Evolutionary conservation across 2,113 vertebrate genomes (phyloP).

Genomic region (Malurus elegans): DNA sequence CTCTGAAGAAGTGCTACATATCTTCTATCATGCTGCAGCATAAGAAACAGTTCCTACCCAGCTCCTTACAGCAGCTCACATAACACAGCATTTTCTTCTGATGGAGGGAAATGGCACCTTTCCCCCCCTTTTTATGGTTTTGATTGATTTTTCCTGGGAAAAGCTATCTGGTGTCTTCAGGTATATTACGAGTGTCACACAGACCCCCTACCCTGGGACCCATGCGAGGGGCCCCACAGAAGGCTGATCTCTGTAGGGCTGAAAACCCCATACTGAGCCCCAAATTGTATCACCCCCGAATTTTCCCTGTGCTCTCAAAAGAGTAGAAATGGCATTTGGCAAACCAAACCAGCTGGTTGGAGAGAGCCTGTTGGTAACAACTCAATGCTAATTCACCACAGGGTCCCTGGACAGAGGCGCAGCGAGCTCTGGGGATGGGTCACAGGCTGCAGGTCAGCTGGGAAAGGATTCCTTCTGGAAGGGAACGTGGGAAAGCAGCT

Average conservation of each 20-base stretch:
- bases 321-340: constrained; percentile 33
- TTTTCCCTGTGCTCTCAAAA: not conserved
- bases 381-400: not conserved
- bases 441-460: not conserved
- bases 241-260: not conserved
- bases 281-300: not conserved
- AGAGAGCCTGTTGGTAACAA: constrained; percentile 40
- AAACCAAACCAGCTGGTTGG: not conserved
- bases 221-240: not conserved
- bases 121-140: not conserved
- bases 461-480: not conserved
- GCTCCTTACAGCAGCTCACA: not conserved
- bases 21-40: not conserved
- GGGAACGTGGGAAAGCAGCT: not conserved
- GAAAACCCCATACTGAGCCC: not conserved
- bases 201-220: not conserved
- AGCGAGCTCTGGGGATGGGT: not conserved
- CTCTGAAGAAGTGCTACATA: not conserved
- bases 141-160: not conserved
- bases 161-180: not conserved
- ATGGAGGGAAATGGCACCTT: not conserved
- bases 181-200: not conserved
- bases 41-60: not conserved
- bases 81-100: not conserved
- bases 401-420: not conserved